Percentiles rank a stretch among this genome's conserved stretches.
phyloP scores from a whole-genome alignment of 2,113 vertebrate genomes.

The Ibidorhyncha struthersii region DNA sequence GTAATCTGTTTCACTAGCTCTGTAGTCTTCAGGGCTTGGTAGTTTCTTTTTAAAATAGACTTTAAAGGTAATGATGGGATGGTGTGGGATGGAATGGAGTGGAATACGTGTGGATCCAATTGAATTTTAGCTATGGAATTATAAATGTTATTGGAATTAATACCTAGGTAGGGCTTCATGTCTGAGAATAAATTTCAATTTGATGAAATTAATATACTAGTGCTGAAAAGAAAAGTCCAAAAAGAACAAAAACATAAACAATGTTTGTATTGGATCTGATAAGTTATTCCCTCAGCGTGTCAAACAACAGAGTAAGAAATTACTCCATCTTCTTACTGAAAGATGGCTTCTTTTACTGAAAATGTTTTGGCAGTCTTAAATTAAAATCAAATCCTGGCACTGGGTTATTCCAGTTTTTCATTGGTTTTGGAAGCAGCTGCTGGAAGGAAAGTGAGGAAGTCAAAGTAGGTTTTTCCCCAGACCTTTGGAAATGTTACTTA shows the following conservation, averaged over 20 bases:
- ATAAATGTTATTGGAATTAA: neutral
- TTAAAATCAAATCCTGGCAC: neutral
- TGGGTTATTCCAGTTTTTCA: neutral
- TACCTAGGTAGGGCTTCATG: neutral
- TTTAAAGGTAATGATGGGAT: neutral
- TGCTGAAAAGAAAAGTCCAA: neutral
- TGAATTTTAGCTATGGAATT: neutral
- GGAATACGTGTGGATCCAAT: neutral
- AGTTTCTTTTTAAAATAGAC: neutral
- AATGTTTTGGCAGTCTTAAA: neutral
- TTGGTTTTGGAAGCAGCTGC: conserved; percentile 1
- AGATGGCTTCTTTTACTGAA: neutral
- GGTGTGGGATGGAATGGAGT: neutral
- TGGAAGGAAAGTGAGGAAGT: neutral
- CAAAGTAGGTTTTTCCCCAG: neutral
- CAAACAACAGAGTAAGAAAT: neutral
- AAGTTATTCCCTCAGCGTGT: neutral
- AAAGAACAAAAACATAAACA: neutral
- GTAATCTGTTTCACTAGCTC: neutral
- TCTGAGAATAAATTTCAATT: neutral
- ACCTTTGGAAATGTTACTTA: neutral
- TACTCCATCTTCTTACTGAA: neutral
- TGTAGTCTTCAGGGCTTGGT: neutral
- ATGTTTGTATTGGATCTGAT: neutral
- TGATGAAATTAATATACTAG: neutral